Base-by-base conservation (phyloP, 2,113 vertebrate species). In the Ranitomeya imitator region DNA sequence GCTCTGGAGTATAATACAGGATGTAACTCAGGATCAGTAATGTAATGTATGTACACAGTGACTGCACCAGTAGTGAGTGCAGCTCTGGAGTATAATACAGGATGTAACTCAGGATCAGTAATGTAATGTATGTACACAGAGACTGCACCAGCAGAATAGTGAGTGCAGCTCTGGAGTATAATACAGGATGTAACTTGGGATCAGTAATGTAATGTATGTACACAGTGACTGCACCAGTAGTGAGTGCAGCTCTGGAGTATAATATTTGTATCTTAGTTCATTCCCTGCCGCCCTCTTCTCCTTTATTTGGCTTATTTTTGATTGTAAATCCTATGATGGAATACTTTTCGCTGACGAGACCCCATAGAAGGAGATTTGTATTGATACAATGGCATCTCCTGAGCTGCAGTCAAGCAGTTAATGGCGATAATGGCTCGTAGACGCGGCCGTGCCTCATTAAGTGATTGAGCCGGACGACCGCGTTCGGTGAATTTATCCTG, bases 371-470 rank as follows among this genome's bases (percentile, higher is more conserved):
- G 61, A 88, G 78, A 88, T 88, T 85, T 0, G 2, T 80, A 63
- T 86, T 88, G 57, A 0, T 0, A 76, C 87, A 84, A 84, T 78
- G 54, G 37, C 23, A 55, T 89, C 81, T 71, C 26, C 59, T 78
- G 60, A 11, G 82, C 81, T 82, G 76, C 87, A 82, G 76, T 1
- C 0, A 3, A 0, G 69, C 83, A 77, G 89, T 90, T 79, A 78
- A 89, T 71, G 88, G 81, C 67, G 88, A 86, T 92, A 92, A 92
- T 87, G 89, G 90, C 52, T 87, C 67, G 13, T 69, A 87, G 84
- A 79, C 52, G 77, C 86, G 80, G 77, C 69, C 79, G 89, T 83
- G 74, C 59, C 83, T 92, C 87, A 89, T 92, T 90, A 90, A 90
- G 86, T 59, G 87, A 87, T 89, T 86, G 91, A 87, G 84, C 85